Percentiles rank a stretch among this genome's conserved stretches.
phyloP scores from a whole-genome alignment of 2,888 invertebrate species.

The Chromoteleia sp. region DNA sequence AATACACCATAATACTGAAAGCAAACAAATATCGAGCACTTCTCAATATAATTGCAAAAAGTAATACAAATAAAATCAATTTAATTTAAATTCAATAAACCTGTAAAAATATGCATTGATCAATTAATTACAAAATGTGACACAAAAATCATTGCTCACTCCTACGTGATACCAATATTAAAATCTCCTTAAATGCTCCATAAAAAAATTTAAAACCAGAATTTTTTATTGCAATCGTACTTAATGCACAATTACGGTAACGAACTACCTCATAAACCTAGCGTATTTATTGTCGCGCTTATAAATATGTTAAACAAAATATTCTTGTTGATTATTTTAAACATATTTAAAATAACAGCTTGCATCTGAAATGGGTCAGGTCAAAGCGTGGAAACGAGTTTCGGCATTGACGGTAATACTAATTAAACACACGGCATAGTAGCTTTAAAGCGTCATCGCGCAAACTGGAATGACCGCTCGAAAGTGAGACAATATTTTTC shows the following conservation, averaged over 20 bases:
- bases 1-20: too few species aligned
- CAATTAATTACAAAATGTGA: slow-evolving; percentile 1
- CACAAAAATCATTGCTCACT: slow-evolving; percentile 1
- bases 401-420: slow-evolving; percentile 58
- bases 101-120: slow-evolving; percentile 4
- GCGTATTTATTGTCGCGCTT: slow-evolving; percentile 44
- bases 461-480: slow-evolving; percentile 67
- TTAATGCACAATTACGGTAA: slow-evolving; percentile 55
- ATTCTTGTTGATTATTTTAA: slow-evolving; percentile 30
- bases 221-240: slow-evolving; percentile 32
- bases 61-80: too few species aligned
- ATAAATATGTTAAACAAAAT: slow-evolving; percentile 43
- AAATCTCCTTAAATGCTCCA: slow-evolving; percentile 4
- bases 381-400: slow-evolving; percentile 66
- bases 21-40: too few species aligned
- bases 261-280: slow-evolving; percentile 38
- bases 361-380: slow-evolving; percentile 66
- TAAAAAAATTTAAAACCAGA: slow-evolving; percentile 24
- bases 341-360: slow-evolving; percentile 35
- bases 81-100: too few species aligned
- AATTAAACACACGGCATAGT: slow-evolving; percentile 60
- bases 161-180: background rate
- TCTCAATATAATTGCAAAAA: too few species aligned
- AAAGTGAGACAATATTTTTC: slow-evolving; percentile 68
- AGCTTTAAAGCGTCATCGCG: slow-evolving; percentile 60